Evolutionary conservation across 2,113 vertebrate species (phyloP).

Genomic region (Corythaeola cristata): DNA sequence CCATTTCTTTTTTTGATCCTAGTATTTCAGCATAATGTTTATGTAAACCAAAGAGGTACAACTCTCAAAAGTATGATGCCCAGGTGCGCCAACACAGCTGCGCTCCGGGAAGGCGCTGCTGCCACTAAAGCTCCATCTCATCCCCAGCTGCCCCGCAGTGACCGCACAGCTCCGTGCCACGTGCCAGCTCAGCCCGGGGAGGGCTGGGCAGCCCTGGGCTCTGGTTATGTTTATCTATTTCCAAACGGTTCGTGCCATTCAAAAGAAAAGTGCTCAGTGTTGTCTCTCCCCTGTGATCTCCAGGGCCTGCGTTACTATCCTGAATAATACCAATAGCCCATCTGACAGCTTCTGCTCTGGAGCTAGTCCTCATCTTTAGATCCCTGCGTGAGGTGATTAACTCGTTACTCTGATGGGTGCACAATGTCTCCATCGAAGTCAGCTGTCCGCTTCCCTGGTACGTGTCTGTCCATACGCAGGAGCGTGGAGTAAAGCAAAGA

Average conservation of each 20-base stretch:
- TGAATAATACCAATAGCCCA: background rate
- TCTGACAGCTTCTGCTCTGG: background rate
- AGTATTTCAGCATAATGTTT: background rate
- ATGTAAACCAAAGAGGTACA: background rate
- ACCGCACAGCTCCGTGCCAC: background rate
- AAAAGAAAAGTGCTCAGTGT: background rate
- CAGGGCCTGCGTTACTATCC: background rate
- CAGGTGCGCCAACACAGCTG: background rate
- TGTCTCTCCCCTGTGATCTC: background rate
- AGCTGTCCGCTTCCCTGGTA: background rate
- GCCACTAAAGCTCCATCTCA: rapidly evolving
- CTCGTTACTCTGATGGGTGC: rapidly evolving
- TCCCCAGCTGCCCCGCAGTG: background rate
- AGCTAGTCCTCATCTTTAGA: background rate
- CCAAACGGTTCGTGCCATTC: background rate
- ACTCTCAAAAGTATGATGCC: background rate
- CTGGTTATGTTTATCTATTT: background rate
- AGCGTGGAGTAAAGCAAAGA: background rate
- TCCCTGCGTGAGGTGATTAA: background rate
- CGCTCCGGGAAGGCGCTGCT: background rate
- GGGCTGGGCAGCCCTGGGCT: background rate
- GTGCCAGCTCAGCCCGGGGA: background rate
- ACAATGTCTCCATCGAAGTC: background rate
- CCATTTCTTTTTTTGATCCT: background rate
- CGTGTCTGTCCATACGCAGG: background rate